Percentiles rank a stretch among this genome's conserved stretches.
phyloP scores from a whole-genome alignment of 2,113 vertebrate species.

The Verasper variegatus region DNA sequence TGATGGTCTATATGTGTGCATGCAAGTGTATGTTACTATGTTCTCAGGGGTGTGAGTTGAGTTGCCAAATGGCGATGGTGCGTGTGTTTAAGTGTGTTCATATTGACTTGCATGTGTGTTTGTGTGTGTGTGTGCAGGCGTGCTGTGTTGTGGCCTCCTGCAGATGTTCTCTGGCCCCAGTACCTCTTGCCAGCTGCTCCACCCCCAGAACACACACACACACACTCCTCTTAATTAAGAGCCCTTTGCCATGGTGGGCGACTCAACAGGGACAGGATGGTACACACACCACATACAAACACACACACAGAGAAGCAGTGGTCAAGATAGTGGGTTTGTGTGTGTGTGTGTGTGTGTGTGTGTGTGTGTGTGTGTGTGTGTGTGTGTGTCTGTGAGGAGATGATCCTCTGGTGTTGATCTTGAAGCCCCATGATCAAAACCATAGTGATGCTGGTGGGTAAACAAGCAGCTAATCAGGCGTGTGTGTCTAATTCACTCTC shows the following conservation, averaged over 20 bases:
- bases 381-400: conserved; percentile 21
- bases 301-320: conserved; percentile 29
- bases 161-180: conserved; percentile 97
- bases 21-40: conserved; percentile 81
- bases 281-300: conserved; percentile 40
- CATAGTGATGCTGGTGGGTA: conserved; percentile 60
- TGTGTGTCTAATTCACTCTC: conserved; percentile 62
- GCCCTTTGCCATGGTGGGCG: conserved; percentile 62
- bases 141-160: conserved; percentile 83
- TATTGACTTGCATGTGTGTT: conserved; percentile 1
- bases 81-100: conserved; percentile 4
- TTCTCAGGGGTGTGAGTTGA: conserved; percentile 75
- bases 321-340: conserved; percentile 30
- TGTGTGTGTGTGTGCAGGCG: conserved; percentile 12
- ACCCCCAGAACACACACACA: conserved; percentile 81
- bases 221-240: conserved; percentile 74
- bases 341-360: conserved; percentile 22
- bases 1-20: conserved; percentile 69
- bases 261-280: conserved; percentile 63
- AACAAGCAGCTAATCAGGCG: conserved; percentile 74
- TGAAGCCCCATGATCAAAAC: conserved; percentile 62
- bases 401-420: conserved; percentile 63
- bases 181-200: conserved; percentile 97
- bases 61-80: conserved; percentile 58
- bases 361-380: conserved; percentile 18